phyloP scores from a whole-genome alignment of 2,113 vertebrate species.

The Athene cunicularia region DNA sequence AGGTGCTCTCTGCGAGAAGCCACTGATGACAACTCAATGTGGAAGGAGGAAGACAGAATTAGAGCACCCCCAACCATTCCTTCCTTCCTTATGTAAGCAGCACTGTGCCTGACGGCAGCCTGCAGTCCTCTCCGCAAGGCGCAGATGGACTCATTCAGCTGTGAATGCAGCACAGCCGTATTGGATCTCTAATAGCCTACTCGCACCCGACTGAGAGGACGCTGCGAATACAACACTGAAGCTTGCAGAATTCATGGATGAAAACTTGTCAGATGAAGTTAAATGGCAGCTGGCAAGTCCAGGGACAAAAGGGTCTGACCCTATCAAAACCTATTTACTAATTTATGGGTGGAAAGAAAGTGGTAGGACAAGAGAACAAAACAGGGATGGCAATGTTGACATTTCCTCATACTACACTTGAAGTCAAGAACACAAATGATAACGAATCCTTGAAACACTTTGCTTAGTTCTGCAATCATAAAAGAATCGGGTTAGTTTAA shows the following conservation, averaged over 20 bases:
- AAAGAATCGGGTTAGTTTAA: not conserved
- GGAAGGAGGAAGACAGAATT: slow-evolving; percentile 20
- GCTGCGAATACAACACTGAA: not conserved
- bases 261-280: slow-evolving; percentile 14
- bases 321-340: slow-evolving; percentile 2
- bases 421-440: not conserved
- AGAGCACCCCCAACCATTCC: not conserved
- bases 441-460: not conserved
- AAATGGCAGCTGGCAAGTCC: slow-evolving; percentile 13
- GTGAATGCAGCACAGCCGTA: not conserved
- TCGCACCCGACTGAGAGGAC: not conserved
- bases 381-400: not conserved
- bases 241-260: not conserved
- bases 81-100: slow-evolving; percentile 20
- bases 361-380: not conserved
- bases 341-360: not conserved
- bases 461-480: not conserved
- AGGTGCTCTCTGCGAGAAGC: slow-evolving; percentile 23
- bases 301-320: not conserved
- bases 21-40: not conserved
- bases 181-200: not conserved
- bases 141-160: slow-evolving; percentile 35
- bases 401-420: not conserved
- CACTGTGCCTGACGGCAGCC: not conserved
- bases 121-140: not conserved